Percentiles rank a stretch among this genome's conserved stretches.
phyloP scores from a whole-genome alignment of 1,140 invertebrate species.

The Bemisia tabaci region DNA sequence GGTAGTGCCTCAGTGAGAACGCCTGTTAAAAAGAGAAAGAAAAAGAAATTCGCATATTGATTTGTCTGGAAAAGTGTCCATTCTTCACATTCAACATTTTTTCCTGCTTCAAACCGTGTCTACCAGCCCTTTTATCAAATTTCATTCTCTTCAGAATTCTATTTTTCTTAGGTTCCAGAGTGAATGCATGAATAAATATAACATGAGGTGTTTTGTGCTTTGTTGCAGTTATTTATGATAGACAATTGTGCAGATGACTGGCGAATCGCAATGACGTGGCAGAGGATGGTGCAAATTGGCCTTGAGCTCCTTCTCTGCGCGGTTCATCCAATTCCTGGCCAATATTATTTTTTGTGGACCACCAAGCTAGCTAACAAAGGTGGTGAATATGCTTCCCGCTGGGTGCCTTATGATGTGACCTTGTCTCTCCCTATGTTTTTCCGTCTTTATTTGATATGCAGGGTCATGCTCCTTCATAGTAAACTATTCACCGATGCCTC shows the following conservation, averaged over 20 bases:
- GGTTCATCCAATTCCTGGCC: conserved; percentile 91
- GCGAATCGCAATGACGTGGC: conserved; percentile 98
- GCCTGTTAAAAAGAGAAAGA: too few relatives aligned
- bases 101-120: too few relatives aligned
- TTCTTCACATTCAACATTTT: too few relatives aligned
- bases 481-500: conserved; percentile 98
- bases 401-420: conserved; percentile 88
- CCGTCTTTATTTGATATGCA: conserved; percentile 94
- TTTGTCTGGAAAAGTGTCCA: too few relatives aligned
- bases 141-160: too few relatives aligned
- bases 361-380: conserved; percentile 87
- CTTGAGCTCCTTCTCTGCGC: conserved; percentile 90
- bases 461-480: conserved; percentile 97
- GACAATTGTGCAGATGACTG: conserved; percentile 99
- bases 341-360: conserved; percentile 92
- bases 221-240: conserved; percentile 90
- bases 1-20: too few relatives aligned
- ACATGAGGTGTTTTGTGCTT: too few relatives aligned
- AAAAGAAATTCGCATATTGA: too few relatives aligned
- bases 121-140: too few relatives aligned
- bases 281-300: conserved; percentile 81
- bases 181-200: too few relatives aligned
- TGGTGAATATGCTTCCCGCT: conserved; percentile 63
- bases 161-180: too few relatives aligned
- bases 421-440: conserved; percentile 98